A percentile compares a stretch with the other conserved stretches of the same genome.
These are phyloP conservation scores for Periophthalmodon schlosseri DNA, from an alignment of 2,113 vertebrate genomes.

Conservation along the genomic window DNA sequence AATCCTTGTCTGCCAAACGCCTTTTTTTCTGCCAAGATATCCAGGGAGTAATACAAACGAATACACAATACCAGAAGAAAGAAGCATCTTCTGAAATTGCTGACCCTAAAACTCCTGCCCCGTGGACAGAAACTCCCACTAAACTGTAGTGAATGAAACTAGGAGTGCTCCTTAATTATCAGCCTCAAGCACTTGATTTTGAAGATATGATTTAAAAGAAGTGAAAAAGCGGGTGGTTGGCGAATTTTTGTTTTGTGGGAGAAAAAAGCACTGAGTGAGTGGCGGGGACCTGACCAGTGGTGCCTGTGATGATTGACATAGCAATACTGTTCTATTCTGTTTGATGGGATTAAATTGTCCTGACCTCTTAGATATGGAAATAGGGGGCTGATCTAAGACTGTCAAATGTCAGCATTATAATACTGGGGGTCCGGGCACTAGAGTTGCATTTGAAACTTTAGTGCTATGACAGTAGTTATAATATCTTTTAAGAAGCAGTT, in stretches of 20 bases:
- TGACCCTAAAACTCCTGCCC: conserved; percentile 60
- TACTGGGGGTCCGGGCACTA: conserved; percentile 42
- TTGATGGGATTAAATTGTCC: conserved; percentile 76
- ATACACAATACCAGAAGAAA: conserved; percentile 36
- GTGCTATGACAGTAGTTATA: neutral
- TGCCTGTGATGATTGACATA: conserved; percentile 56
- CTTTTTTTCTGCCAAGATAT: conserved; percentile 33
- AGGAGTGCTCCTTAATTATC: conserved; percentile 52
- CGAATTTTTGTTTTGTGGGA: conserved; percentile 15
- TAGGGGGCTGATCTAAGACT: conserved; percentile 62
- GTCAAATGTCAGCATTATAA: conserved; percentile 75
- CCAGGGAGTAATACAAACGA: conserved; percentile 35
- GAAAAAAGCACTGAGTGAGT: conserved; percentile 15
- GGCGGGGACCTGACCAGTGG: conserved; percentile 15
- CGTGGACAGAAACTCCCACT: conserved; percentile 50
- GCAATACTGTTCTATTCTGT: conserved; percentile 66
- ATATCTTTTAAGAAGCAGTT: neutral
- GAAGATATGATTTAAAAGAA: conserved; percentile 19
- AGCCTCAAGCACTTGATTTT: conserved; percentile 46
- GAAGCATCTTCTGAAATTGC: conserved; percentile 43
- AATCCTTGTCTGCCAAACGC: conserved; percentile 27
- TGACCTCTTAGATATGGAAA: conserved; percentile 76
- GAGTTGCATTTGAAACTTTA: conserved; percentile 6
- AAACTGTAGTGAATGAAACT: conserved; percentile 34
- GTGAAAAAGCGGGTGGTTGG: neutral